Evolutionary conservation across 2,113 vertebrate species (phyloP), one percentile per base, ranked within the genome.

Genomic region (Vimba vimba): DNA sequence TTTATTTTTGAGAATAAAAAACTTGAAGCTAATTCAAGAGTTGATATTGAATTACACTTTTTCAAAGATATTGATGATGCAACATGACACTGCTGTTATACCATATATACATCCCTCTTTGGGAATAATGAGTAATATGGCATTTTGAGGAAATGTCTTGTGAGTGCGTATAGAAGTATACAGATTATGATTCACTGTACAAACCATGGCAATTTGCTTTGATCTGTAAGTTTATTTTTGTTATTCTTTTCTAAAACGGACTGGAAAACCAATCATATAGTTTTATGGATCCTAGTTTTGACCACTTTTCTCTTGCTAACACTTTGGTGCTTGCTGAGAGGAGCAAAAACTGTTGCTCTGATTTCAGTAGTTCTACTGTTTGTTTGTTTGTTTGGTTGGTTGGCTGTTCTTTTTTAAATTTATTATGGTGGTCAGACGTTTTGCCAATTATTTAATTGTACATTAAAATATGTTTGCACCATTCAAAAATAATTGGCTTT

Each of bases 391-490:
- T 7, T 45, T 78, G 60, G 36, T 92, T 79, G 23, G 52, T 27
- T 85, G 45, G 25, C 73, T 76, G 74, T 84, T 79, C 71, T 71
- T 86, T 83, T 87, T 82, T 62, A 82, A 80, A 85, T 43, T 95
- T 95, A 94, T 95, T 94, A 94, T 92, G 92, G 93, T 95, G 93
- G 92, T 94, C 92, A 93, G 92, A 93, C 89, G 94, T 90, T 93
- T 93, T 93, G 93, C 93, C 94, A 95, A 94, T 94, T 94, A 95
- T 94, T 95, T 95, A 95, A 95, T 95, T 95, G 94, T 95, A 95
- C 92, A 95, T 95, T 95, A 95, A 95, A 95, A 93, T 94, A 95
- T 94, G 93, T 95, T 95, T 95, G 94, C 95, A 95, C 94, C 91
- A 93, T 94, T 94, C 93, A 90, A 90, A 93, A 89, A 92, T 92